These are phyloP conservation scores for Zonotrichia leucophrys DNA, from an alignment of 2,113 vertebrate species.

Conservation along the genomic window DNA sequence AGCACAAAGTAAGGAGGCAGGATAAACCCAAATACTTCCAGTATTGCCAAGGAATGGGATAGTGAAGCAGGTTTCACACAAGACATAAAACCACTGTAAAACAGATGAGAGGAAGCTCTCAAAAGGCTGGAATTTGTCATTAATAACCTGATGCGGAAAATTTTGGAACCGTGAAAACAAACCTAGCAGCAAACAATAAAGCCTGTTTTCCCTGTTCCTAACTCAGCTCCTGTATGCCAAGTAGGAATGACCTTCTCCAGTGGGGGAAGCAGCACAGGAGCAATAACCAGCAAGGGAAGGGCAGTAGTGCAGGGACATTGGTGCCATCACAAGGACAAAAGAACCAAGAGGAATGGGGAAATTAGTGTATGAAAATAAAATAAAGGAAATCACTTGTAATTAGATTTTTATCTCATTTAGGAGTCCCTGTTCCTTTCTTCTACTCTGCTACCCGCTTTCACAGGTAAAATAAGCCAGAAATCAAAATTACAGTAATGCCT, in stretches of 20 bases:
- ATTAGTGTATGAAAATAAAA: neutral
- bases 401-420: slow-evolving; percentile 11
- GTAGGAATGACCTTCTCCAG: neutral
- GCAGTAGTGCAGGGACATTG: rapidly evolving
- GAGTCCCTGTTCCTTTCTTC: neutral
- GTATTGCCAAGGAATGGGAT: neutral
- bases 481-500: neutral
- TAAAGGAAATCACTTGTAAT: neutral
- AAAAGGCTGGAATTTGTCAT: neutral
- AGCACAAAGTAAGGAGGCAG: neutral
- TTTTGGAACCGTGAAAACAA: neutral
- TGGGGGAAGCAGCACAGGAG: neutral
- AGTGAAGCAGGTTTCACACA: neutral
- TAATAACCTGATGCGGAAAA: neutral
- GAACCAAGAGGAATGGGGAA: neutral
- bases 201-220: neutral
- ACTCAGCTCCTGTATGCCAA: neutral
- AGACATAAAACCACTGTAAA: neutral
- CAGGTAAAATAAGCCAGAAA: neutral
- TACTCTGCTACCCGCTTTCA: neutral
- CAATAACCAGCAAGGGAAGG: neutral
- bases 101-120: neutral
- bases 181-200: neutral
- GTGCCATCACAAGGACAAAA: neutral
- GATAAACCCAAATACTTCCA: neutral